These are phyloP conservation scores for Platorchestia sp. DNA, from an alignment of 1,140 invertebrate genomes.

Conservation along the genomic window DNA sequence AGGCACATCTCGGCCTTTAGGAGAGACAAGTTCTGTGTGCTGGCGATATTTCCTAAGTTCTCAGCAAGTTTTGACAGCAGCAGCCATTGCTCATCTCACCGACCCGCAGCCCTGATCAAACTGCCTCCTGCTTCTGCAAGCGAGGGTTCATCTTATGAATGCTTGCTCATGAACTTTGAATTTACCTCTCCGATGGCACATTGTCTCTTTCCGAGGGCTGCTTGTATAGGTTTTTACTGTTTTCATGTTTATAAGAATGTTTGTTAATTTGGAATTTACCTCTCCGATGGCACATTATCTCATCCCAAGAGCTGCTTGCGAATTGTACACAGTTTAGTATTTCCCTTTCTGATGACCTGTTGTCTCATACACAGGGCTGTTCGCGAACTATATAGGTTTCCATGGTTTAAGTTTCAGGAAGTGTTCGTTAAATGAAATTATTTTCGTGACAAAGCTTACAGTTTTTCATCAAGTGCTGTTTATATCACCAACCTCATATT, in stretches of 20 bases:
- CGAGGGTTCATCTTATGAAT: not conserved
- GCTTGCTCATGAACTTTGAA: not conserved
- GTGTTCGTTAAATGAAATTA: no score
- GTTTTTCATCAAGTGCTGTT: no score
- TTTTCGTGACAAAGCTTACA: no score
- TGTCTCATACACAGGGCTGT: no score
- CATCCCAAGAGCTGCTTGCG: not conserved
- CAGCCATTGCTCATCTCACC: constrained; percentile 23
- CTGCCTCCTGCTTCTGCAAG: not conserved
- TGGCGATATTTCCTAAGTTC: constrained; percentile 5
- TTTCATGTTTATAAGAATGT: no score
- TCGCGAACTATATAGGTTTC: no score
- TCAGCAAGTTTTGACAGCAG: constrained; percentile 42
- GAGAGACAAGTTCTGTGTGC: not conserved
- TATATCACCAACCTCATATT: no score
- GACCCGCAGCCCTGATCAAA: not conserved
- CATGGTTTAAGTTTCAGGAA: no score
- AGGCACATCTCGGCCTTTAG: constrained; percentile 22
- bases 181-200: not conserved
- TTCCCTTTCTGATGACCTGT: no score
- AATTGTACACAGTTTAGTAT: no score
- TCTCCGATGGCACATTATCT: not conserved
- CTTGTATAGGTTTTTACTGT: no score
- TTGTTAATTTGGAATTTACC: not conserved
- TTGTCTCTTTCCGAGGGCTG: not conserved